Evolutionary conservation across 1,140 invertebrate species (phyloP), one percentile per base, ranked within the genome.

Genomic region (Trigoniulus corallinus): DNA sequence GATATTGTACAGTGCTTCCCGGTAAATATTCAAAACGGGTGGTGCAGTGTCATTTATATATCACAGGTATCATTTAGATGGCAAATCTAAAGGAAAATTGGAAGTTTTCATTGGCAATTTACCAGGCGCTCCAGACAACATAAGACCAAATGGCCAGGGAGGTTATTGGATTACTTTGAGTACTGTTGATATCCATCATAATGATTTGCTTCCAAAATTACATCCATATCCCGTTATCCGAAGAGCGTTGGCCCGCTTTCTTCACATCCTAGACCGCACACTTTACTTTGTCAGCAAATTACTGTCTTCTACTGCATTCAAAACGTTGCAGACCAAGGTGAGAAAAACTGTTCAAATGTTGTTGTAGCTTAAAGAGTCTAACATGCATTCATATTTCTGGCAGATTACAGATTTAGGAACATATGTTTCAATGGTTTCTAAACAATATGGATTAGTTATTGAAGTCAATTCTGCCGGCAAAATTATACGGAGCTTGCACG

Each of bases 51-150:
- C 70, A 25, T 57, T 81, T 24, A 64, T 63, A 12, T 66, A 69
- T 2, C n/a, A n/a, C n/a, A 80, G 84, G 61, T 80, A 85, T 67
- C 74, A 84, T 62, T 62, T 88, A 43, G 76, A 76, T 63, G 80
- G 87, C 15, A 67, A 74, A 1, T 82, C 82, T 53, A 74, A 75
- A 57, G 84, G 84, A n/a, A 71, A 72, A 52, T 61, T 63, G 1
- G 84, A 88, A 60, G 65, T 84, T 1, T 82, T 88, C 59, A 59
- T 79, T 18, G 77, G 82, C 59, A 79, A 78, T 44, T 67, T 92
- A 51, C 84, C 86, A 43, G 86, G 86, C 58, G 49, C 73, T 7
- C 82, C 83, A n/a, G 86, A 92, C 63, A 88, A 88, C 63, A 63
- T 88, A 27, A 72, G 80, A 39, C 65, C 67, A 0, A 79, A 80